Percentiles rank a stretch among this genome's conserved stretches.
Conservation (phyloP, 2,888 invertebrate species). For the Cinara cedri region DNA sequence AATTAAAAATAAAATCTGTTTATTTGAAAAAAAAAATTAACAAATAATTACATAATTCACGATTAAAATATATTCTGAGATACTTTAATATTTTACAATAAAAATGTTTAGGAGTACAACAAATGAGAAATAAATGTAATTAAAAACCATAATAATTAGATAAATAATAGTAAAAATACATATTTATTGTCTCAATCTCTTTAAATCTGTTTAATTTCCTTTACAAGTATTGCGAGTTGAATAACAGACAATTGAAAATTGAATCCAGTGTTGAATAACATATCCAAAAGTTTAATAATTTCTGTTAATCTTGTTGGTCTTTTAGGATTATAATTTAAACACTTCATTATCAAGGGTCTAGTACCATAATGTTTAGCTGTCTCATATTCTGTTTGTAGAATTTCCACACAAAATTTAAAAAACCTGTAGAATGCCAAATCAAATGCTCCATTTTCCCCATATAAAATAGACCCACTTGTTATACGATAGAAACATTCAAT, state of each 20-base stretch:
- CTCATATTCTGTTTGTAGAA: not conserved
- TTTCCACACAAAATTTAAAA: not conserved
- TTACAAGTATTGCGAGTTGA: constrained; percentile 15
- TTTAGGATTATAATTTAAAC: constrained; percentile 1
- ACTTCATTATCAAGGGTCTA: constrained; percentile 13
- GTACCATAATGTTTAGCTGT: not conserved
- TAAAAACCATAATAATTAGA: not conserved
- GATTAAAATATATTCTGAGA: not conserved
- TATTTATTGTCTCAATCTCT: not conserved
- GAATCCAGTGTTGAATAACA: constrained; percentile 11
- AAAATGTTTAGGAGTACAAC: not conserved
- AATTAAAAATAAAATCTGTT: too few species aligned
- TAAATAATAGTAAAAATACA: not conserved
- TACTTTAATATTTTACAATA: not conserved
- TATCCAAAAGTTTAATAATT: constrained; percentile 20
- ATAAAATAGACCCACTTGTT: not conserved
- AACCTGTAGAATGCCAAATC: not conserved
- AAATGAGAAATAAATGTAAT: not conserved
- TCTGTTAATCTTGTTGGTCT: constrained; percentile 18
- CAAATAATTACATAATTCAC: not conserved
- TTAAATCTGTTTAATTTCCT: not conserved
- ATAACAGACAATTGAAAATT: constrained; percentile 12
- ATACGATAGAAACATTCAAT: not conserved
- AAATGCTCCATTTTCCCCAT: not conserved
- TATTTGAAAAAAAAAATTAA: not conserved